Evolutionary conservation across 2,797 vertebrate genomes (phyloP), one percentile per base, ranked within the genome.

Genomic region (Acanthis flammea): DNA sequence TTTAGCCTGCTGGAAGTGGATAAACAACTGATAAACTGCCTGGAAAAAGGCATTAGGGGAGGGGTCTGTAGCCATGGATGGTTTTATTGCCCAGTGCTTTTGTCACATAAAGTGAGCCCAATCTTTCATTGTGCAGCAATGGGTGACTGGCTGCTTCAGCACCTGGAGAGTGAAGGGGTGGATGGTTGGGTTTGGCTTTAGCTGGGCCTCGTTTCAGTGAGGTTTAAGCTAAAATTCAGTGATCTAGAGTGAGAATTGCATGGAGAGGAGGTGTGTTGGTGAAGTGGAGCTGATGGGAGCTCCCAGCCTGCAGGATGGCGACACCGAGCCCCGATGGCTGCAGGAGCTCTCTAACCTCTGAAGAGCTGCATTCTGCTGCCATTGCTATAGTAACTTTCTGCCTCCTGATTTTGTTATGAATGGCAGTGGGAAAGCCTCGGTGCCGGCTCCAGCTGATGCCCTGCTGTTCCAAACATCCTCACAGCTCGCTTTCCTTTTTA

Each of bases 371-470:
- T 93, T 89, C 77, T 92, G 91, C 30, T 70, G 86, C 94, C 87
- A 95, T 96, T 61, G 95, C 97, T 94, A 95, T 95, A 96, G 97
- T 62, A 94, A 97, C 95, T 96, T 90, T 88, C 30, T 87, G 86
- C 86, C 94, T 67, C 85, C 91, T 45, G 88, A 19, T 89, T 93
- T 79, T 18, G 71, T 74, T 95, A 12, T 79, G 90, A 90, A 91
- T 78, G 94, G 95, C 92, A 25, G 7, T 19, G 91, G 94, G 66
- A 47, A 66, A 71, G 68, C 30, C 79, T 86, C 71, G 7, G 2
- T 22, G 75, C 84, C 27, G 72, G 78, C 92, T 76, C 87, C 93
- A 88, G 95, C 93, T 95, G 94, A 90, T 88, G 42, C 86, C 91
- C 95, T n/a, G 93, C 90, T 94, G 94, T 22, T 88, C 61, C 75